Evolutionary conservation across 2,797 vertebrate species (phyloP).

Genomic region (Silurus aristotelis): DNA sequence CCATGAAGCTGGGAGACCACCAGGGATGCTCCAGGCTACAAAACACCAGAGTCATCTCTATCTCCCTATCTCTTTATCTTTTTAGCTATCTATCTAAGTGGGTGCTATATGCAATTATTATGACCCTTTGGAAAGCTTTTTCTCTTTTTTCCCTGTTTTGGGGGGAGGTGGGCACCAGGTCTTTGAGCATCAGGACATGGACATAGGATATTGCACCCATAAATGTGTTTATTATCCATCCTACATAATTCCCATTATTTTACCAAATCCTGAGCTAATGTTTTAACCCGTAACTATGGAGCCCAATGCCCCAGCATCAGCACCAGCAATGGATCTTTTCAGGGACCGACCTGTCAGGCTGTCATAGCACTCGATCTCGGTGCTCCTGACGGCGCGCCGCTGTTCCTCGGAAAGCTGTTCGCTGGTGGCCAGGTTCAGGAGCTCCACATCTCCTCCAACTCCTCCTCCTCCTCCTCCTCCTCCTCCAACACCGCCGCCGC

Average conservation of each 20-base stretch:
- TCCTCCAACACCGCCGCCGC: constrained; percentile 51
- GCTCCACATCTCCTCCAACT: constrained; percentile 75
- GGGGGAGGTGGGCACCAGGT: background rate
- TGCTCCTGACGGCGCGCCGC: constrained; percentile 84
- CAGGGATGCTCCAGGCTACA: constrained; percentile 29
- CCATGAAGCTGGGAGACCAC: constrained; percentile 33
- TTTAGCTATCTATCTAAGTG: background rate
- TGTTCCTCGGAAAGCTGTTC: constrained; percentile 85
- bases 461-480: constrained; percentile 28
- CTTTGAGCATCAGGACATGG: background rate
- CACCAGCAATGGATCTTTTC: background rate
- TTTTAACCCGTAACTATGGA: background rate
- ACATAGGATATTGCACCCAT: background rate
- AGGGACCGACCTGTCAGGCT: constrained; percentile 84
- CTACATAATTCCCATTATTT: background rate
- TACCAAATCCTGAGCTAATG: background rate
- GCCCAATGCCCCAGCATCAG: background rate
- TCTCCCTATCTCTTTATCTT: background rate
- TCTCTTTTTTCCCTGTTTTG: background rate
- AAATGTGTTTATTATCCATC: background rate
- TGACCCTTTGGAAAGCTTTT: background rate
- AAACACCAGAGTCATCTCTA: constrained; percentile 29
- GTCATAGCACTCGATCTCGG: constrained; percentile 92
- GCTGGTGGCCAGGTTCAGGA: constrained; percentile 73
- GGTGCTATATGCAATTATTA: background rate